Percentiles rank a stretch among this genome's conserved stretches.
Evolutionary conservation across 2,888 invertebrate genomes (phyloP).

Genomic region (Napeogenes inachia): DNA sequence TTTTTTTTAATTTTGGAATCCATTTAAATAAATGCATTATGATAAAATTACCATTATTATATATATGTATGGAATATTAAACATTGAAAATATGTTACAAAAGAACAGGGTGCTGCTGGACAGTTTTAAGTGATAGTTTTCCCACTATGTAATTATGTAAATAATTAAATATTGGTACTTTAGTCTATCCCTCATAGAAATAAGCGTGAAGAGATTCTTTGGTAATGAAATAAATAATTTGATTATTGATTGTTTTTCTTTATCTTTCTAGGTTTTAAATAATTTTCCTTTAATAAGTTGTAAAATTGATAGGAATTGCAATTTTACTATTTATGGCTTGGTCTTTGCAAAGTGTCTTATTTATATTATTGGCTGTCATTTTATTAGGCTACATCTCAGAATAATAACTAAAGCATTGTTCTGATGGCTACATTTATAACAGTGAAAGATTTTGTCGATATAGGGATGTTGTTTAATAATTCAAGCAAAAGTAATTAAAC

Average conservation of each 20-base stretch:
- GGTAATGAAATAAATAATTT: conserved; percentile 2
- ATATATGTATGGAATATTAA: not conserved
- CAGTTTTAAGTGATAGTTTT: not conserved
- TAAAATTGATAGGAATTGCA: too few relatives aligned
- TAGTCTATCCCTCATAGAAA: not conserved
- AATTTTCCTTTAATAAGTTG: not conserved
- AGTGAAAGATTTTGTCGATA: too few relatives aligned
- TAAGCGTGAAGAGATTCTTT: not conserved
- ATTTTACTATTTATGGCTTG: too few relatives aligned
- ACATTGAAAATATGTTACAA: not conserved
- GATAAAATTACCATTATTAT: not conserved
- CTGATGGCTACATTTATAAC: too few relatives aligned
- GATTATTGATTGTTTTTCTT: not conserved
- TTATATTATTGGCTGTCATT: too few relatives aligned
- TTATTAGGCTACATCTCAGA: too few relatives aligned
- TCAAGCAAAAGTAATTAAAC: too few relatives aligned
- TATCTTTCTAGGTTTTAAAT: not conserved
- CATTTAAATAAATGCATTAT: not conserved
- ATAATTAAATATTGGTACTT: not conserved
- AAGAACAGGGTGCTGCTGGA: not conserved
- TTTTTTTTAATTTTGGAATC: not conserved
- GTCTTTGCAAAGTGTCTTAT: too few relatives aligned
- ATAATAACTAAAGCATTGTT: too few relatives aligned
- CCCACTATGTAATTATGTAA: not conserved
- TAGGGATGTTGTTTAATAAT: too few relatives aligned